Evolutionary conservation across 2,888 invertebrate species (phyloP), one percentile per base, ranked within the genome.

Genomic region (Eupeodes luniger): DNA sequence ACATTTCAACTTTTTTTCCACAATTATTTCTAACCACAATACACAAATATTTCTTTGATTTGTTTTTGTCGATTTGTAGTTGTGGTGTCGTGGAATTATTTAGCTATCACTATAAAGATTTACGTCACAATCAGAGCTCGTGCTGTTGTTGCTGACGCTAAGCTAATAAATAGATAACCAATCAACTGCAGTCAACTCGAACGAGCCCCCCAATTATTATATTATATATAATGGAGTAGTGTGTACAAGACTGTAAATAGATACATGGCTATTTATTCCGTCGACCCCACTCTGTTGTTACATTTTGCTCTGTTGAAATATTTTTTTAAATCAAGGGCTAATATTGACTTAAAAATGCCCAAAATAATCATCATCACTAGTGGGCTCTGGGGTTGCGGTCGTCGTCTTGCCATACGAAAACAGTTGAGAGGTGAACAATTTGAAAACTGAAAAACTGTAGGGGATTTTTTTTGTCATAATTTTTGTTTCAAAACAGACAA

Each of bases 131-230:
- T 72, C 9, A n/a, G 9, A 16, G 11, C 5, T 14, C 5, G 14
- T 14, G 16, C 6, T 83, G 76, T 59, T 64, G 64, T 55, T 34
- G 51, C 53, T 72, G n/a, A 40, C 47, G 27, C 27, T 27, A 53
- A 62, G 47, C 27, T 66, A 57, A 72, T 44, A 72, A 77, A 74
- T 49, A 70, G 59, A 76, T 53, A 81, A 66, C 87, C 87, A 87
- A 87, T 87, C 84, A 84, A 67, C 40, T 34, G 40, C 9, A 12
- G 47, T 67, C 40, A 66, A 40, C 12, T 19, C 59, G 72, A 84
- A 84, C 87, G 84, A 84, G 87, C 87, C 87, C 72, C 86, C 70
- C 36, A 55, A 9, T 70, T 55, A 19, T 16, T 12, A 40, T 27
- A 62, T 49, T 57, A 51, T 14, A 61, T 27, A 72, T 27, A 80